Base-by-base conservation (phyloP, 2,888 invertebrate species). In the Pyrrhia umbra region DNA sequence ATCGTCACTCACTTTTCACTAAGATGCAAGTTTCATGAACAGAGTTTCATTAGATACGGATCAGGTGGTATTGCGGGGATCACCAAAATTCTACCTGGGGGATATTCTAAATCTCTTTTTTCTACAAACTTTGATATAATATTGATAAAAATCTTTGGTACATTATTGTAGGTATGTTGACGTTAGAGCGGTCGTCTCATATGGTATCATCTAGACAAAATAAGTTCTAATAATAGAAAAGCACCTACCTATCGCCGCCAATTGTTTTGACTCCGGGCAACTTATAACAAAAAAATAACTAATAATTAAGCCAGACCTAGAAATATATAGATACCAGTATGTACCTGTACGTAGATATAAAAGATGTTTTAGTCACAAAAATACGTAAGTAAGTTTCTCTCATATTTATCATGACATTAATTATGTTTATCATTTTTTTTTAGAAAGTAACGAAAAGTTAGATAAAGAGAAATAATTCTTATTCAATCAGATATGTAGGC, bases 41-140 rank as follows among this genome's bases (percentile, higher is more conserved):
- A 54, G 63, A 68, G 59, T 74, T 75, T 75, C 74, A 75, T 75
- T 75, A 75, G 70, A 75, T 62, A 40, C 74, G 74, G 74, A 75
- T 75, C 66, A 75, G 50, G 54, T 66, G 62, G 25, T 66, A 66
- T 75, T 70, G 42, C 43, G 40, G 40, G 45, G 20, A 9, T 18
- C 18, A 25, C 62, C 40, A 57, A 75, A 62, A 73, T 66, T 70
- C 46, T 70, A 68, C 43, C 65, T 51, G 46, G 39, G 51, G 55
- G 52, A 39, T 59, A 23, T 27, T 40, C 56, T 40, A 18, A 62
- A 51, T 55, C 49, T 46, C 46, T 66, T 37, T 64, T 50, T 34
- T 68, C 30, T 56, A 68, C 23, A 68, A 15, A 55, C 23, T 15
- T 46, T 52, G 30, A 18, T 2, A 30, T 40, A 34, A 52, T 59